Evolutionary conservation across 2,888 invertebrate genomes (phyloP).

Genomic region (Oligia strigilis): DNA sequence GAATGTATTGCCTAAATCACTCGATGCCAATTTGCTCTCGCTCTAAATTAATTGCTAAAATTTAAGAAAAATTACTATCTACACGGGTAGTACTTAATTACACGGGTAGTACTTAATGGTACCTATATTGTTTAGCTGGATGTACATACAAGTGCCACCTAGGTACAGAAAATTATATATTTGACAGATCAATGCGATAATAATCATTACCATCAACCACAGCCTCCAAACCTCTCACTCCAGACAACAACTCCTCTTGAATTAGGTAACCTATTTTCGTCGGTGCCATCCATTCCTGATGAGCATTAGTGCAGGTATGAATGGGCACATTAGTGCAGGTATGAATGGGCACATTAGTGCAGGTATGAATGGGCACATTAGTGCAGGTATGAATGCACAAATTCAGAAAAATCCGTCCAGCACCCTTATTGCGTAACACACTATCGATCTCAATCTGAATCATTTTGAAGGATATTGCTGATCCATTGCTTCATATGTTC

Average conservation of each 20-base stretch:
- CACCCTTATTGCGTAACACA: too few species aligned
- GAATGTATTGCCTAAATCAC: neutral
- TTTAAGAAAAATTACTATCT: neutral
- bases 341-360: too few species aligned
- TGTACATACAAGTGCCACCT: neutral
- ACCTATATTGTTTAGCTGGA: neutral
- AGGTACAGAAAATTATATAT: neutral
- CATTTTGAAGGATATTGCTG: too few species aligned
- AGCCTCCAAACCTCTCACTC: neutral
- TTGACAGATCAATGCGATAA: neutral
- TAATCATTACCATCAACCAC: neutral
- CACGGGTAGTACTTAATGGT: neutral
- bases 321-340: too few species aligned
- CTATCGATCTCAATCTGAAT: too few species aligned
- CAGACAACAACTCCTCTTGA: neutral
- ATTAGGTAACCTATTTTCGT: neutral
- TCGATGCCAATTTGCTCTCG: neutral
- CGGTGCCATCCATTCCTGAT: neutral
- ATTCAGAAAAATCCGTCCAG: neutral
- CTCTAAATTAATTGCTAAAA: too few species aligned
- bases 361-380: too few species aligned
- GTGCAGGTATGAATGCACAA: neutral
- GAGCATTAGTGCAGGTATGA: neutral
- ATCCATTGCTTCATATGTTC: too few species aligned
- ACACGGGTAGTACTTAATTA: too few species aligned